Conservation (phyloP, 2,888 invertebrate genomes). For the Anoplius nigerrimus region DNA sequence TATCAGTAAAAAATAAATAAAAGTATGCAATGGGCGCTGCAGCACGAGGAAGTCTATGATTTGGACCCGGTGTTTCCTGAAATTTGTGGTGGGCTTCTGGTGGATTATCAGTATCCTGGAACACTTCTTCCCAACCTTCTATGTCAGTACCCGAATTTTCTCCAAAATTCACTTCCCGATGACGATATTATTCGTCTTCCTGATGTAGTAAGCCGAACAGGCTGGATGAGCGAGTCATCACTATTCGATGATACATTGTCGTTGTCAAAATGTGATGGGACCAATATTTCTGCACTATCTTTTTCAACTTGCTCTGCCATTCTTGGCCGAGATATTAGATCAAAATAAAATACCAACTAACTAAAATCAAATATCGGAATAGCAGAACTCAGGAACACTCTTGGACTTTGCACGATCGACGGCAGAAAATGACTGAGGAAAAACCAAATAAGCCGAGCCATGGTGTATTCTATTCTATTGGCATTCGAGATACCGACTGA, state of each 20-base stretch:
- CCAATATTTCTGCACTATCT: no score
- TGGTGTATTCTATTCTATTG: no score
- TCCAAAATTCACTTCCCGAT: slow-evolving; percentile 13
- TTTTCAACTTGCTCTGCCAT: no score
- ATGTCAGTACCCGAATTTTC: slow-evolving; percentile 10
- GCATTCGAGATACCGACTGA: no score
- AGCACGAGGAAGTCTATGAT: slow-evolving; percentile 19
- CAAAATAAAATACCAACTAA: no score
- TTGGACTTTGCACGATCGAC: no score
- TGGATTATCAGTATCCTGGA: slow-evolving; percentile 23
- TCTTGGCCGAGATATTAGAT: no score
- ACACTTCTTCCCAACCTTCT: slow-evolving; percentile 21
- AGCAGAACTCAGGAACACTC: no score
- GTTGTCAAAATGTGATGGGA: slow-evolving; percentile 16
- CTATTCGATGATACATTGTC: slow-evolving; percentile 16
- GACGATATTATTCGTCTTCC: slow-evolving; percentile 18
- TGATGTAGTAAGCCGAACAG: slow-evolving; percentile 18
- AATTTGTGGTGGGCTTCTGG: slow-evolving; percentile 20
- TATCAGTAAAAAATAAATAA: no score
- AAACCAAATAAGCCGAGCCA: no score
- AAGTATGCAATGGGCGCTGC: slow-evolving; percentile 15
- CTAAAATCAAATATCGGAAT: no score
- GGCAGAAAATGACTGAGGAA: no score
- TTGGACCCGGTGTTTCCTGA: slow-evolving; percentile 16
- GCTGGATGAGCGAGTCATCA: slow-evolving; percentile 20